A percentile compares a stretch with the other conserved stretches of the same genome.
Evolutionary conservation across 1,140 invertebrate genomes (phyloP).

Genomic region (Rhagoletis zephyria): DNA sequence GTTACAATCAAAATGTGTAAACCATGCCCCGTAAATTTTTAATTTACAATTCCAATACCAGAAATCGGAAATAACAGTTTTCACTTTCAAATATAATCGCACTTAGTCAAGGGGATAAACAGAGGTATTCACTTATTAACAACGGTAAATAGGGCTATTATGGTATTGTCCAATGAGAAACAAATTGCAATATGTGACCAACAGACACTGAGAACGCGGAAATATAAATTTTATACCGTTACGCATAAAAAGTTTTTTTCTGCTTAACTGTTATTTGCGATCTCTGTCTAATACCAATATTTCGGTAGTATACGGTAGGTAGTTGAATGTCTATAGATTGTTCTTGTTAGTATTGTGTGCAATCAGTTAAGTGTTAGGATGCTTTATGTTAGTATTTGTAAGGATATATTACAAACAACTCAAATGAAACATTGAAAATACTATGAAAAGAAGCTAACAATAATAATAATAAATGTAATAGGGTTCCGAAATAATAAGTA

Average conservation of each 20-base stretch:
- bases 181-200: no score
- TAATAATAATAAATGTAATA: conserved; percentile 48
- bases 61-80: no score
- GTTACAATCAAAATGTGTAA: neutral
- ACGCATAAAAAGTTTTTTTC: neutral
- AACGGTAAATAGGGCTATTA: no score
- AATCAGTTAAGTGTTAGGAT: neutral
- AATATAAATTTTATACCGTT: neutral
- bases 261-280: no score
- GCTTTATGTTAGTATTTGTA: neutral
- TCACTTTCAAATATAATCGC: no score
- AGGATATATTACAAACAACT: neutral
- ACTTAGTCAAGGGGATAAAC: no score
- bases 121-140: no score
- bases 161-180: no score
- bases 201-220: no score
- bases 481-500: conserved; percentile 1
- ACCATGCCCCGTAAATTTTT: neutral
- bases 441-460: conserved; percentile 11
- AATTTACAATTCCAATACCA: conserved; percentile 13
- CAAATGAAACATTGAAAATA: neutral
- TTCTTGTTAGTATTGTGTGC: conserved; percentile 20
- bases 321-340: neutral
- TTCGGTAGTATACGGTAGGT: neutral
- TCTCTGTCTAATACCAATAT: no score